Percentiles rank a stretch among this genome's conserved stretches.
These are phyloP conservation scores for Carduelis carduelis DNA, from an alignment of 2,797 vertebrate species.

Conservation along the genomic window DNA sequence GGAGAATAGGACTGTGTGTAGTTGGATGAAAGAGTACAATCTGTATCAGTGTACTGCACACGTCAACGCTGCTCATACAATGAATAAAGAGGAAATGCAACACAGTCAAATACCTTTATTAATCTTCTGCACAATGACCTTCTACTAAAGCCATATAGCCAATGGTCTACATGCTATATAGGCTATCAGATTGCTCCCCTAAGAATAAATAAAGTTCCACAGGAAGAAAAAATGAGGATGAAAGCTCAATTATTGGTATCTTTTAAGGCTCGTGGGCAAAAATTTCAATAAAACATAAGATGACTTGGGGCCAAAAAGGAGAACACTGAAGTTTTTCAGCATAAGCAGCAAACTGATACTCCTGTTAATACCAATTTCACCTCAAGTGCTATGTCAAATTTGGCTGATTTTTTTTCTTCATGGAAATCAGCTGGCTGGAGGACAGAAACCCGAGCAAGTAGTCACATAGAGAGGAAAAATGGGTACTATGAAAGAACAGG, in stretches of 20 bases:
- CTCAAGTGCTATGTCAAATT: too few species aligned
- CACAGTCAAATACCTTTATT: slow-evolving; percentile 49
- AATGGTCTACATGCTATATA: not conserved
- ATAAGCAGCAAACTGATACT: not conserved
- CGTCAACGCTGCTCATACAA: slow-evolving; percentile 38
- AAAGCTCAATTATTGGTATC: not conserved
- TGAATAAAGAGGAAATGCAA: slow-evolving; percentile 63
- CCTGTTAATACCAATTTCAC: not conserved
- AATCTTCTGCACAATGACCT: slow-evolving; percentile 39
- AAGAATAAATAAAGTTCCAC: slow-evolving; percentile 4
- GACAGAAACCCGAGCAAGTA: not conserved
- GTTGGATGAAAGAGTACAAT: slow-evolving; percentile 60
- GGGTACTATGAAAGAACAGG: not conserved
- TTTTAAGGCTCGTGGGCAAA: not conserved
- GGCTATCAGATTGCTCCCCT: not conserved
- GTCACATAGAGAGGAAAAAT: not conserved
- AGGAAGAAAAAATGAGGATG: not conserved
- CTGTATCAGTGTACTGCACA: slow-evolving; percentile 61
- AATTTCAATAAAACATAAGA: not conserved
- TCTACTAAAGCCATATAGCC: not conserved
- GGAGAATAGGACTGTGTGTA: slow-evolving; percentile 62
- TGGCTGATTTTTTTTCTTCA: not conserved
- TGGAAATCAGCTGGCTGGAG: not conserved
- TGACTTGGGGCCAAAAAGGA: not conserved
- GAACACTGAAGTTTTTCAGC: not conserved